Evolutionary conservation across 2,888 invertebrate species (phyloP), one percentile per base, ranked within the genome.

Genomic region (Bhutanitis thaidina): DNA sequence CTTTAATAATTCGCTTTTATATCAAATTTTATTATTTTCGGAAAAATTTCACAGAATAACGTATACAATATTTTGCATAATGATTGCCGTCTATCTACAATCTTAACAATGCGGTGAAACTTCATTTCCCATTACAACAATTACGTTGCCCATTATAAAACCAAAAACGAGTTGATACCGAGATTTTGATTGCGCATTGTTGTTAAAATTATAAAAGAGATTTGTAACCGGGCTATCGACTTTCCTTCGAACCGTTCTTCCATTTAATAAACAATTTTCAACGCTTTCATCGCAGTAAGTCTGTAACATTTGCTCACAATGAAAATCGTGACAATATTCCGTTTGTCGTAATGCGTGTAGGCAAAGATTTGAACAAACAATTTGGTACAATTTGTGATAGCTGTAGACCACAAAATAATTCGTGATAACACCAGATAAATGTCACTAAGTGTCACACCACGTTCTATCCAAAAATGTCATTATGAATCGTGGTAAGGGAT

Each of bases 231-330:
- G 53, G 43, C 45, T 54, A 46, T 59, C 59, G 59, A 71, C 75
- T 80, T 80, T 79, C 74, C 63, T 71, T 12, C 38, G 30, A 65
- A 58, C 57, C 69, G 62, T 65, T 77, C 76, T 77, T 81, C 74
- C 76, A 74, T 77, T 77, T 73, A 62, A 70, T 70, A 72, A 69
- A 63, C 73, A 69, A 84, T 84, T 83, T 67, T 64, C 46, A 64
- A 75, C 84, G 82, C 85, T 85, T 85, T 85, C 85, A 27, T 69
- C 74, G 65, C 67, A 61, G 65, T 70, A 65, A 63, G 53, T 62
- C 57, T 60, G 69, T 70, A 53, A 60, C 67, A 73, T 81, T 80
- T 74, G 69, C 58, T 65, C 58, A 72, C 67, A 78, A 77, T 70
- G 63, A 74, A 66, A 63, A 54, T 74, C 79, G 76, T 75, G 75